Base-by-base conservation (phyloP, 2,113 vertebrate species). In the Noctilio leporinus region DNA sequence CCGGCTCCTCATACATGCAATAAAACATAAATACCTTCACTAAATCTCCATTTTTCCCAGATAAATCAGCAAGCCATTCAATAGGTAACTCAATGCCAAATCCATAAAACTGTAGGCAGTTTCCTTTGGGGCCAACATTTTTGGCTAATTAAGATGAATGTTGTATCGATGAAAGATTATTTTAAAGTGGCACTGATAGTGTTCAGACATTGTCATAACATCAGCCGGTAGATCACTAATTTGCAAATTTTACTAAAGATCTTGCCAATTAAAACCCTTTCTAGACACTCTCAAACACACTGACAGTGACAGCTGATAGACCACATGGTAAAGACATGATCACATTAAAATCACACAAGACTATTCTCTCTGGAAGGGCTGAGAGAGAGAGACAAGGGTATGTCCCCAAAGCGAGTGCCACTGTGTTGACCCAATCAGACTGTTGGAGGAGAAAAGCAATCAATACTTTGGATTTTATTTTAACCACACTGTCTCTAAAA, bases 131-230 rank as follows among this genome's bases (percentile, higher is more conserved):
- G 95, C 57, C 85, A 92, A 55, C 94, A 95, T 95, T 96, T 95
- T 96, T 96, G 97, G 96, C 96, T 97, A 97, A 97, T 97, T 97
- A 96, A 97, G 96, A 97, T 93, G 87, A 97, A 97, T 96, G 95
- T 96, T 97, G 93, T 97, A 97, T 97, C 38, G 86, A 97, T 97
- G 95, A 96, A 97, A 97, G 97, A 97, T 97, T 96, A 97, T 97
- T 97, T 97, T 95, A 67, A 97, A 97, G 97, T 92, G 95, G 94
- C 89, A 95, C 94, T 95, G 96, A 97, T 96, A 96, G 96, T 97
- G 95, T 96, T 97, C 97, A 97, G 97, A 97, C 97, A 95, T 95
- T 97, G 97, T 97, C 97, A 97, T 94, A 97, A 97, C 96, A 97
- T 97, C 97, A 97, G 97, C 96, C 97, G 88, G 96, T 95, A 28